phyloP scores from a whole-genome alignment of 2,888 invertebrate species.

The Eupithecia abbreviata region DNA sequence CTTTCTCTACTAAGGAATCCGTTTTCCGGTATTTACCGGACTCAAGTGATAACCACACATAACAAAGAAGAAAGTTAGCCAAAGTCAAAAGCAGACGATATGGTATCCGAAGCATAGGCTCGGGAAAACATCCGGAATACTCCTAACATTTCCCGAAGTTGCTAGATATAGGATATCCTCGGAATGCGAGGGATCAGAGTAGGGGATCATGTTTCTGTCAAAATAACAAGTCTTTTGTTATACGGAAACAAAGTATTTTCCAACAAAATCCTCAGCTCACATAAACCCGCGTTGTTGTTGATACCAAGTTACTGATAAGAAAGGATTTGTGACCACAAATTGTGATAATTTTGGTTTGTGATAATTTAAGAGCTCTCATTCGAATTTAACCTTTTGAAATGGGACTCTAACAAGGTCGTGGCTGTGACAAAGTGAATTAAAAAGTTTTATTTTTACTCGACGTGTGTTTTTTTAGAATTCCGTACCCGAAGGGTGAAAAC shows the following conservation, averaged over 20 bases:
- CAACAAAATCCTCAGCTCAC: slow-evolving; percentile 10
- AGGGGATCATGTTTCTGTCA: slow-evolving; percentile 37
- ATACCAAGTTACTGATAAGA: slow-evolving; percentile 12
- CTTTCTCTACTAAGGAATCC: too few species aligned
- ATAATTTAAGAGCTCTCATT: slow-evolving; percentile 9
- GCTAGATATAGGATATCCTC: slow-evolving; percentile 34
- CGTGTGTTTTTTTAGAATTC: not conserved
- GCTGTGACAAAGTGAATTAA: not conserved
- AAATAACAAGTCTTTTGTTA: slow-evolving; percentile 38
- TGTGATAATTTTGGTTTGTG: not conserved
- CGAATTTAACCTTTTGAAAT: not conserved
- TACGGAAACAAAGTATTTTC: slow-evolving; percentile 34
- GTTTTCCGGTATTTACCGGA: slow-evolving; percentile 38
- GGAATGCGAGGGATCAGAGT: slow-evolving; percentile 33
- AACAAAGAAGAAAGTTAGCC: slow-evolving; percentile 52
- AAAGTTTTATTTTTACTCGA: not conserved
- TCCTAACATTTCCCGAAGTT: slow-evolving; percentile 33
- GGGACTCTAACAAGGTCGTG: not conserved
- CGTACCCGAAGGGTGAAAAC: too few species aligned
- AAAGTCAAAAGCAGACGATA: slow-evolving; percentile 57
- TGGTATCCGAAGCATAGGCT: slow-evolving; percentile 52
- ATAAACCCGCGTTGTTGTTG: slow-evolving; percentile 14
- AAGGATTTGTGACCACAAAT: slow-evolving; percentile 11
- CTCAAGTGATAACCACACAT: slow-evolving; percentile 55
- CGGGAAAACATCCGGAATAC: slow-evolving; percentile 59